Evolutionary conservation across 2,797 vertebrate species (phyloP), one percentile per base, ranked within the genome.

Genomic region (Chelidonichthys spinosus): DNA sequence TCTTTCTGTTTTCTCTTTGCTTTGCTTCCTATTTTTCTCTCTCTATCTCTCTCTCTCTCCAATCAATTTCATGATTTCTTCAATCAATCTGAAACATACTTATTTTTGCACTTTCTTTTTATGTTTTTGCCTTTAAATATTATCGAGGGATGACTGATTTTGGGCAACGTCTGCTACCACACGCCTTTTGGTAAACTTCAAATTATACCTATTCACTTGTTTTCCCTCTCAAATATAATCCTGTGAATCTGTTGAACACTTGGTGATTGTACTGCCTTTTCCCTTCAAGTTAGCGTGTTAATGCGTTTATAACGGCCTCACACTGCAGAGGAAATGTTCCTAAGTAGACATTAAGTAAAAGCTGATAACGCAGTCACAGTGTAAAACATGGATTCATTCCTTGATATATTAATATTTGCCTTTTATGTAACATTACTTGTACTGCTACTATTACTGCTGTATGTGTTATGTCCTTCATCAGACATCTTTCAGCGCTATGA

Each of bases 341-440:
- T 72, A 69, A 70, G 63, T 84, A 77, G 75, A 69, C 53, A 73
- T 69, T 39, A 79, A 85, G 67, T 79, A 59, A 79, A 82, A 75
- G 79, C 73, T 82, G 64, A 82, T 70, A 68, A 80, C 25, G 56
- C 80, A 87, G 81, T 78, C 63, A 72, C 81, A 35, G 79, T 81
- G 66, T 76, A 84, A 77, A 87, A 85, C 70, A 69, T 76, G 72
- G 69, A 84, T 85, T 75, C 47, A 86, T 84, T 88, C 74, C 64
- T 83, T 69, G 68, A 87, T 77, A 89, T 88, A 88, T 89, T 89
- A 85, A 83, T 88, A 83, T 80, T 90, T 88, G 86, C 85, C 84
- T 89, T 92, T 92, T 90, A 88, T 92, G 89, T 90, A 92, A 87
- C 89, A 87, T 90, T 87, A 91, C 87, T 85, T 89, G 86, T 90